phyloP scores from a whole-genome alignment of 2,797 vertebrate species.

The Enteromius trimaculatus region DNA sequence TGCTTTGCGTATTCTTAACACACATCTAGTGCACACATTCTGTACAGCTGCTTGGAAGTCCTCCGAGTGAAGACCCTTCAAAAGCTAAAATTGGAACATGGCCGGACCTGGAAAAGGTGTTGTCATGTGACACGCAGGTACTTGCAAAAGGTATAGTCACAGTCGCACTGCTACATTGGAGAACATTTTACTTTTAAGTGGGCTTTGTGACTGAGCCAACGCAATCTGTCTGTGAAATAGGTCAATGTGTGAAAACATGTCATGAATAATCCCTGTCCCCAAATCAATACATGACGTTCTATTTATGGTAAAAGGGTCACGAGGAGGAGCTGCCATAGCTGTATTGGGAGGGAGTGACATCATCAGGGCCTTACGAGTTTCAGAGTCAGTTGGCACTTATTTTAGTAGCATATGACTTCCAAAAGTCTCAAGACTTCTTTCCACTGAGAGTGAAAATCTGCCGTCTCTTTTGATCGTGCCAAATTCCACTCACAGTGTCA shows the following conservation, averaged over 20 bases:
- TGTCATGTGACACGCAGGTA: slow-evolving; percentile 54
- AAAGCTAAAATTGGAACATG: slow-evolving; percentile 37
- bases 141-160: slow-evolving; percentile 49
- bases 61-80: slow-evolving; percentile 39
- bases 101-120: slow-evolving; percentile 32
- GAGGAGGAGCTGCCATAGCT: slow-evolving; percentile 69
- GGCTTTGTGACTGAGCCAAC: slow-evolving; percentile 62
- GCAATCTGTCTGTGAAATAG: slow-evolving; percentile 76
- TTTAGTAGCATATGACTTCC: slow-evolving; percentile 69
- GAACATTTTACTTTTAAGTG: slow-evolving; percentile 44
- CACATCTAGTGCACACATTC: slow-evolving; percentile 40
- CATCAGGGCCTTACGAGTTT: slow-evolving; percentile 58
- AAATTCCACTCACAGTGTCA: slow-evolving; percentile 67
- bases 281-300: slow-evolving; percentile 78
- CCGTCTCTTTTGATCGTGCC: slow-evolving; percentile 63
- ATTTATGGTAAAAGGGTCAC: slow-evolving; percentile 81
- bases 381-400: slow-evolving; percentile 61
- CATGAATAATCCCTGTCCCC: slow-evolving; percentile 70
- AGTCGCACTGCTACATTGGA: slow-evolving; percentile 48
- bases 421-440: slow-evolving; percentile 68
- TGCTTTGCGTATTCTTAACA: background rate
- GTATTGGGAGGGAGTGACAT: slow-evolving; percentile 65
- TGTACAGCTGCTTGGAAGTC: slow-evolving; percentile 11
- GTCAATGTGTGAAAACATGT: slow-evolving; percentile 75
- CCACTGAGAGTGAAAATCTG: slow-evolving; percentile 61